Base-by-base conservation (phyloP, 2,888 invertebrate species). In the Homarus gammarus region DNA sequence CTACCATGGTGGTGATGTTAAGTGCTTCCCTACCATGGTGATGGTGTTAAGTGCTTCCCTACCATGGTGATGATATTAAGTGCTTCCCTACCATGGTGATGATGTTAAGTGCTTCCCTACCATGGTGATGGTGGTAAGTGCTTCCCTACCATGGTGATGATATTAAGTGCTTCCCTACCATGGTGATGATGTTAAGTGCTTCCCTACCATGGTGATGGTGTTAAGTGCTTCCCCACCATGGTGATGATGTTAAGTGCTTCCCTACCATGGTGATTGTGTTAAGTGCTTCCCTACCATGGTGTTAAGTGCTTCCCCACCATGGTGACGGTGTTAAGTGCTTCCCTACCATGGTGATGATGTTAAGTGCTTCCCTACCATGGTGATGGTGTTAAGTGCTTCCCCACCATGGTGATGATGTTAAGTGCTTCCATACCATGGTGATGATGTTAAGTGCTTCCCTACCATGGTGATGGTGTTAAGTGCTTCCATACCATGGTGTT, bases 211-310 rank as follows among this genome's bases (percentile, higher is more conserved):
- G 70, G 33, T 56, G 1, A 27, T 27, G 56, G 6, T 56, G 49
- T 51, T 78, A 33, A 56, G 78, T 78, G 56, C 56, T 64, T 64
- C 31, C 6, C 64, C 64, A 64, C 64, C 64, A 64, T 64, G 44
- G 44, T 3, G 44, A 44, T 44, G 44, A 44, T 3, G 44, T 44
- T 44, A 44, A 44, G 10, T 44, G 44, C 44, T 27, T 68, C 31
- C 31, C 68, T 68, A 68, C 44, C 56, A 56, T 56, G 56, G 56
- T 56, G 56, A 18, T 56, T 22, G 5, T 68, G 44, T 49, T 51
- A 22, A 27, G 79, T 79, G 79, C 81, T 81, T 81, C 81, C 81
- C 81, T 81, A 64, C 77, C 77, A 77, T 75, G 75, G 75, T 77
- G 51, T 78, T 1, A 64, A 15, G 56, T 78, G 49, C 33, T 78